These are phyloP conservation scores for Epinotia brunnichana DNA, from an alignment of 2,888 invertebrate species.

Conservation along the genomic window DNA sequence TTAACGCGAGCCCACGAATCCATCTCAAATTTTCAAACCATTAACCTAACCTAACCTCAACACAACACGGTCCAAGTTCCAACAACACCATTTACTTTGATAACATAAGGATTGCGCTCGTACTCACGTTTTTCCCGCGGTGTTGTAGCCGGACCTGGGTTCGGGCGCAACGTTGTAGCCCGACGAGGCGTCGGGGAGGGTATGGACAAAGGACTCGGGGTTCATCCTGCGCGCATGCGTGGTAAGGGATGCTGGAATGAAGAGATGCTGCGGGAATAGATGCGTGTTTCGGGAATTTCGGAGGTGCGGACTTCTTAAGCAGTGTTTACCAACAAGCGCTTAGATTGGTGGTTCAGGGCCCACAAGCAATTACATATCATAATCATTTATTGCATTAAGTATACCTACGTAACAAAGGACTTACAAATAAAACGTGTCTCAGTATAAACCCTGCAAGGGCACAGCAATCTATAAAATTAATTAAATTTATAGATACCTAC, in stretches of 20 bases:
- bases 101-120: not conserved
- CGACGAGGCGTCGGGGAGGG: conserved; percentile 43
- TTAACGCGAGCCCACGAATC: not conserved
- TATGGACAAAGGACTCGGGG: conserved; percentile 67
- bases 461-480: too few relatives aligned
- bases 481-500: too few relatives aligned
- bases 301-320: too few relatives aligned
- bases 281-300: not conserved
- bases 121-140: conserved; percentile 51
- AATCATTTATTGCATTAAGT: too few relatives aligned
- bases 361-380: too few relatives aligned
- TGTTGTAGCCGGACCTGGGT: conserved; percentile 9
- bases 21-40: not conserved
- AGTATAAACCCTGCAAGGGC: too few relatives aligned
- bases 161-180: conserved; percentile 15
- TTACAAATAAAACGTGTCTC: too few relatives aligned
- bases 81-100: not conserved
- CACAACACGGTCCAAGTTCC: not conserved
- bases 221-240: conserved; percentile 70
- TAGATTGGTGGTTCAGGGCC: too few relatives aligned
- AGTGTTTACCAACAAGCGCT: too few relatives aligned
- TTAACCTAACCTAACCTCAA: conserved; percentile 13
- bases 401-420: too few relatives aligned
- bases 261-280: conserved; percentile 10
- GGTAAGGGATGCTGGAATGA: conserved; percentile 3